Percentiles rank a stretch among this genome's conserved stretches.
Evolutionary conservation across 1,140 invertebrate species (phyloP).

Genomic region (Hylaeus anthracinus): DNA sequence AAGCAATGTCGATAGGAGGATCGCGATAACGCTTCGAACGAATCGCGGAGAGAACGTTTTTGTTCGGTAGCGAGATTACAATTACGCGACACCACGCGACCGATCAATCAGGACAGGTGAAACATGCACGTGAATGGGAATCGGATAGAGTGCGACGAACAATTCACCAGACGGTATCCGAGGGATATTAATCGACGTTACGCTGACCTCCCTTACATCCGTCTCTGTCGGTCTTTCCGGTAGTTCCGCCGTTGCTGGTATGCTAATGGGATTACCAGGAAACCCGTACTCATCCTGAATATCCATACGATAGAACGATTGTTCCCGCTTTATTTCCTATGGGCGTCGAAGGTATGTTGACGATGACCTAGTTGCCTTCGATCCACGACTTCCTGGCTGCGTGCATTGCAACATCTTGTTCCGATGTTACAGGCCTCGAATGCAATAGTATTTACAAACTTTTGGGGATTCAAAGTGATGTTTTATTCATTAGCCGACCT

Average conservation of each 20-base stretch:
- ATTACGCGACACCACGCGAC: constrained; percentile 2
- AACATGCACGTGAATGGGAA: constrained; percentile 16
- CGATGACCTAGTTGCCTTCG: neutral
- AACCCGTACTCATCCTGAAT: constrained; percentile 19
- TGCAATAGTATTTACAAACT: too few species aligned
- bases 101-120: constrained; percentile 18
- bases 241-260: neutral
- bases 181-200: constrained; percentile 37
- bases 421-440: too few species aligned
- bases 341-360: neutral
- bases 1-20: neutral
- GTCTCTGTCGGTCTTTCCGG: constrained; percentile 32
- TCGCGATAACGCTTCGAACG: constrained; percentile 5
- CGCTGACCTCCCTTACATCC: constrained; percentile 39
- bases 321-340: constrained; percentile 2
- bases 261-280: constrained; percentile 25
- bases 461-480: too few species aligned
- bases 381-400: neutral
- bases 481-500: too few species aligned
- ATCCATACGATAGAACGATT: neutral
- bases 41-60: constrained; percentile 7
- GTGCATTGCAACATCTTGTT: too few species aligned
- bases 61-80: constrained; percentile 9
- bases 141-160: constrained; percentile 16
- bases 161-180: constrained; percentile 15